These are phyloP conservation scores for Aphelenchoides bicaudatus DNA, from an alignment of 2,888 invertebrate genomes.

Conservation along the genomic window DNA sequence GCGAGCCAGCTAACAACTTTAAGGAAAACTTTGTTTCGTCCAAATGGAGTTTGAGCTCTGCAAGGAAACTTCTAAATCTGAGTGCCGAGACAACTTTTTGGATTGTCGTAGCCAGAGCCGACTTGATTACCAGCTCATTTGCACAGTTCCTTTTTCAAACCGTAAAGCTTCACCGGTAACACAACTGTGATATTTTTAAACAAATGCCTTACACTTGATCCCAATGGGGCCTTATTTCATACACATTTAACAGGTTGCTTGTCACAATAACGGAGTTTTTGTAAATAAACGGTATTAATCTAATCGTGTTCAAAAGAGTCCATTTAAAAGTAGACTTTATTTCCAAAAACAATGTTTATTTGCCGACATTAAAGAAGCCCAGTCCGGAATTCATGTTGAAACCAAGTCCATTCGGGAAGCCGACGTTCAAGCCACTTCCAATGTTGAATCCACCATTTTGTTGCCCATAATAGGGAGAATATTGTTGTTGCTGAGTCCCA, in stretches of 20 bases:
- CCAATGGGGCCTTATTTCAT: not conserved
- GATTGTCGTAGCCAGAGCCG: constrained; percentile 51
- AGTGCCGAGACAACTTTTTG: constrained; percentile 37
- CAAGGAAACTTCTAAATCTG: constrained; percentile 29
- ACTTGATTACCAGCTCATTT: constrained; percentile 44
- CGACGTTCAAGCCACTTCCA: not conserved
- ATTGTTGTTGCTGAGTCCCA: not conserved
- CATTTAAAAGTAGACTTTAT: no score
- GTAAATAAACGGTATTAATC: no score
- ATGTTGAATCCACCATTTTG: not conserved
- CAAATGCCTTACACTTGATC: constrained; percentile 2
- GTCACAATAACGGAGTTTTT: no score
- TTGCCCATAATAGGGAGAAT: constrained; percentile 2
- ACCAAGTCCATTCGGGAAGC: not conserved
- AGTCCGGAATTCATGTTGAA: not conserved
- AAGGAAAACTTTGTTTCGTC: constrained; percentile 23
- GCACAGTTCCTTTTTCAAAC: constrained; percentile 45
- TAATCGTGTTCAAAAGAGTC: no score
- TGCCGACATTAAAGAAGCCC: no score
- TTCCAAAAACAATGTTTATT: no score
- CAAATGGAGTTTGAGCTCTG: constrained; percentile 30
- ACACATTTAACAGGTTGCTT: no score
- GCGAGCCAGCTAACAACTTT: constrained; percentile 23
- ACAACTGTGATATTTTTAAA: not conserved
- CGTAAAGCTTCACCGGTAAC: not conserved